These are phyloP conservation scores for Eueremaeus valkanovi DNA, from an alignment of 2,888 invertebrate genomes.

Conservation along the genomic window DNA sequence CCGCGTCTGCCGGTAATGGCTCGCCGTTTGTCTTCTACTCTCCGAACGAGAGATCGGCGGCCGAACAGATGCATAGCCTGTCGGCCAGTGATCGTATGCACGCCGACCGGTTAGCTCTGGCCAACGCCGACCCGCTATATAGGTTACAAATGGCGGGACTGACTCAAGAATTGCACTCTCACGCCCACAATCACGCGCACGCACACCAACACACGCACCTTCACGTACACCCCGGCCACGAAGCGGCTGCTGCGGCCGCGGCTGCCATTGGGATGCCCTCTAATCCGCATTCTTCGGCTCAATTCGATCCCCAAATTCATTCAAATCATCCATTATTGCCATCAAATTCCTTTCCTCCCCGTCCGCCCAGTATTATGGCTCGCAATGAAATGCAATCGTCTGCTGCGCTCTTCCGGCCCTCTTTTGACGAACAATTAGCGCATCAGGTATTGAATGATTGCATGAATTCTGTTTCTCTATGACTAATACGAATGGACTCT, in stretches of 20 bases:
- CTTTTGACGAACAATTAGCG: constrained; percentile 46
- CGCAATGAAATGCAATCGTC: constrained; percentile 39
- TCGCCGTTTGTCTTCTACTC: constrained; percentile 20
- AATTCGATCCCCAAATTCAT: constrained; percentile 39
- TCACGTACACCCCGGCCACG: constrained; percentile 45
- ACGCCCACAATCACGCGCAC: constrained; percentile 47
- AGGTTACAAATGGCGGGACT: constrained; percentile 89
- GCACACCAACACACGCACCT: constrained; percentile 46
- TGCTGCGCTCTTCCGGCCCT: constrained; percentile 19
- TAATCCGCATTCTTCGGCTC: constrained; percentile 41
- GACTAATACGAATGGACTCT: neutral
- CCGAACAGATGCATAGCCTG: constrained; percentile 43
- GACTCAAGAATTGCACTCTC: constrained; percentile 53
- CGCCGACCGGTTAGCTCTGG: constrained; percentile 73
- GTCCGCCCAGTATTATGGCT: constrained; percentile 43
- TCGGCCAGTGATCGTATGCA: constrained; percentile 50
- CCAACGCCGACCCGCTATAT: constrained; percentile 79
- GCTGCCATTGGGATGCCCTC: constrained; percentile 45
- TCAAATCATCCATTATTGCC: constrained; percentile 26
- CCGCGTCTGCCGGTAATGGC: constrained; percentile 47
- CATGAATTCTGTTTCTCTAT: neutral
- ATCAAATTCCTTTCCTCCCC: constrained; percentile 31
- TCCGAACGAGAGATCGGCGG: constrained; percentile 42
- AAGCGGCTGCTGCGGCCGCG: constrained; percentile 39
- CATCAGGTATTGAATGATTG: constrained; percentile 24